Base-by-base conservation (phyloP, 2,888 invertebrate genomes). In the Hydriomena furcata region DNA sequence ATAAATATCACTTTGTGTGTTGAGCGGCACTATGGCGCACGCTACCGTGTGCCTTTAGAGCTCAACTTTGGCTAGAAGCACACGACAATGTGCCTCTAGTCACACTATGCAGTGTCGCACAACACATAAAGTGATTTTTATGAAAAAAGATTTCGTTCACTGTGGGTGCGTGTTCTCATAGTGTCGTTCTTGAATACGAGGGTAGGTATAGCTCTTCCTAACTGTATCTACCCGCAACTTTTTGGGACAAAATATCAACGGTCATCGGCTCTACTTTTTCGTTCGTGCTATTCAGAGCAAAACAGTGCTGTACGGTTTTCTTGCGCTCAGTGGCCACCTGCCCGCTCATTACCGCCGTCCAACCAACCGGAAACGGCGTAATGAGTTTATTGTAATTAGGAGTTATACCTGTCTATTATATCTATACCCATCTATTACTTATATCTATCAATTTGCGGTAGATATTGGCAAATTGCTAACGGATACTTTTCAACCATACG, bases 301-400 rank as follows among this genome's bases (percentile, higher is more conserved):
- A 70, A 76, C 83, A 65, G 80, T 77, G 70, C 75, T 65, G 78
- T 85, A 86, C 82, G 75, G 86, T 82, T 82, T 76, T 75, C 72
- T 60, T 67, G 64, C 60, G 77, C 68, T 71, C 71, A 68, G 58
- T 68, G 68, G 64, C 65, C 71, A n/a, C 69, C 72, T 70, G 67
- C 68, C 61, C 66, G 59, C 61, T 71, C 75, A 79, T 81, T 74
- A 78, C 68, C 56, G 64, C 47, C 58, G 47, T 60, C 67, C 75
- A 71, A 65, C 77, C 76, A 68, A 73, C 76, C 77, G 76, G 79
- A 80, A 84, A 61, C 44, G 37, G 49, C 43, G 58, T 76, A 80
- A 84, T 79, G 73, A 79, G 78, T 72, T 76, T 75, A 77, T 79
- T 79, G 68, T 73, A 76, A 73, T 71, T 68, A 73, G 67, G 65